phyloP scores from a whole-genome alignment of 2,113 vertebrate species.

The Syngnathus scovelli region DNA sequence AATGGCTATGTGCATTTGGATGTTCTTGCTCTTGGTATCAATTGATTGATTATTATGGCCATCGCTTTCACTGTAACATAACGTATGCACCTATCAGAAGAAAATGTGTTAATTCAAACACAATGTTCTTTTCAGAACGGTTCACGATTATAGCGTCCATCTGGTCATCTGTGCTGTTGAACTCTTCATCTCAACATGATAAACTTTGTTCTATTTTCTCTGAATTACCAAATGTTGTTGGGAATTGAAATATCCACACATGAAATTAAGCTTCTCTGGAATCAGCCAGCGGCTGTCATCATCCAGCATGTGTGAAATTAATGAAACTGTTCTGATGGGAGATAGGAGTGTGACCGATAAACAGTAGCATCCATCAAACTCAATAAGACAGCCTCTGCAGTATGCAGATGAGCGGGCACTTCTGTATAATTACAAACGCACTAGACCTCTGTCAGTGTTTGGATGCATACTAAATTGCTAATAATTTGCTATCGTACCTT shows the following conservation, averaged over 20 bases:
- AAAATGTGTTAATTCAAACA: background rate
- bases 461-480: constrained; percentile 11
- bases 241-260: constrained; percentile 7
- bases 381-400: constrained; percentile 26
- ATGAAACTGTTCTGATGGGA: constrained; percentile 20
- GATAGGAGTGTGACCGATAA: constrained; percentile 25
- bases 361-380: constrained; percentile 35
- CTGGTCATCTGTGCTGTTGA: constrained; percentile 10
- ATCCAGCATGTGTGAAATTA: constrained; percentile 12
- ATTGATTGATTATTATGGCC: background rate
- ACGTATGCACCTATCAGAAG: background rate
- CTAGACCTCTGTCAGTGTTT: constrained; percentile 3
- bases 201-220: constrained; percentile 1
- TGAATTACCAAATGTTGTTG: constrained; percentile 16
- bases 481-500: constrained; percentile 8
- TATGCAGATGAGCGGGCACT: constrained; percentile 27
- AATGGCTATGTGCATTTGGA: constrained; percentile 20
- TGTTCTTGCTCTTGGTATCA: background rate
- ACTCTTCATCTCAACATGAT: background rate
- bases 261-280: constrained; percentile 15
- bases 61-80: background rate
- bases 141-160: background rate
- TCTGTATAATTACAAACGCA: constrained; percentile 18
- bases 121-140: background rate
- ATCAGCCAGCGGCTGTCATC: constrained; percentile 13